Evolutionary conservation across 2,888 invertebrate genomes (phyloP).

Genomic region (Phyto melanocephala): DNA sequence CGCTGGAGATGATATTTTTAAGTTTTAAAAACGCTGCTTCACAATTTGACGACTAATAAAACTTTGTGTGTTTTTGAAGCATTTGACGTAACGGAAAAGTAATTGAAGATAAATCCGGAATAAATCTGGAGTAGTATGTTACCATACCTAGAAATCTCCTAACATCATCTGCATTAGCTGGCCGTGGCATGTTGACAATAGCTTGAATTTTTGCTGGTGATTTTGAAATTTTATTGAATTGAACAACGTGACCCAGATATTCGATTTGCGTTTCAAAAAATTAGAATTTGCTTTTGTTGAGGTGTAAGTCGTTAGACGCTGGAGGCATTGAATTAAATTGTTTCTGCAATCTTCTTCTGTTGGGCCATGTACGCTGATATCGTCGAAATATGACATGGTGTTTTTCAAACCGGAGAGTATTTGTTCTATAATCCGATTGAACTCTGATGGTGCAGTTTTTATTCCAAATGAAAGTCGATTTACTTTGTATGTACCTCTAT

Average conservation of each 20-base stretch:
- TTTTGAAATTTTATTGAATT: constrained; percentile 52
- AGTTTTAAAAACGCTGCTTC: constrained; percentile 50
- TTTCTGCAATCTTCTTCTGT: too few relatives aligned
- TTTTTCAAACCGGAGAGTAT: constrained; percentile 56
- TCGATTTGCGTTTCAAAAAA: constrained; percentile 52
- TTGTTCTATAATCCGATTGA: constrained; percentile 61
- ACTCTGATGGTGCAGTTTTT: constrained; percentile 54
- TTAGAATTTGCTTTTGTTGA: constrained; percentile 46
- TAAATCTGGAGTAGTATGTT: constrained; percentile 55
- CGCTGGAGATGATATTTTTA: constrained; percentile 49
- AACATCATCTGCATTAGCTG: constrained; percentile 23
- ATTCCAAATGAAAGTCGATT: constrained; percentile 46
- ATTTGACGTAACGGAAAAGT: constrained; percentile 35
- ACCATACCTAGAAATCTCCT: constrained; percentile 60
- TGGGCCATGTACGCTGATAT: neutral
- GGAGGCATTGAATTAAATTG: constrained; percentile 53
- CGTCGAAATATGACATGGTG: constrained; percentile 38
- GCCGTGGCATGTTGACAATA: constrained; percentile 47
- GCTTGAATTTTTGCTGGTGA: constrained; percentile 54
- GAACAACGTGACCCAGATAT: constrained; percentile 48
- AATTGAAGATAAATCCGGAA: constrained; percentile 42
- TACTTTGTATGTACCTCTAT: constrained; percentile 38
- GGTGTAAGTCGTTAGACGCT: constrained; percentile 50
- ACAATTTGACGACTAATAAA: constrained; percentile 48
- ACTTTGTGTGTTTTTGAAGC: constrained; percentile 28